phyloP scores from a whole-genome alignment of 2,113 vertebrate species.

The Cichladusa arquata region DNA sequence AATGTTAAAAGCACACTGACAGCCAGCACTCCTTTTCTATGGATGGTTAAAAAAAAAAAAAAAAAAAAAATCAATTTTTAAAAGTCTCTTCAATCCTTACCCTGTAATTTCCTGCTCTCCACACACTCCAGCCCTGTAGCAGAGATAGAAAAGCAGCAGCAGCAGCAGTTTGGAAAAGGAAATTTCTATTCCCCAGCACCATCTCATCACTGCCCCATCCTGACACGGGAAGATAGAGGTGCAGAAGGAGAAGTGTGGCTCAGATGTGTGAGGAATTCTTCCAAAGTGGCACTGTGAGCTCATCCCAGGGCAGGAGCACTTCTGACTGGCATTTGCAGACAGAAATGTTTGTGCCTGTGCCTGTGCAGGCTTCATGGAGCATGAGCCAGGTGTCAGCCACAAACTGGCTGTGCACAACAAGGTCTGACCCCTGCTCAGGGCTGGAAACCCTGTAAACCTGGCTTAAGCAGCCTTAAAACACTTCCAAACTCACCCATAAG shows the following conservation, averaged over 20 bases:
- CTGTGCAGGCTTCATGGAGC: background rate
- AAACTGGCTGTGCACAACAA: background rate
- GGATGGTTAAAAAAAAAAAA: background rate
- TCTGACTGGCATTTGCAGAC: background rate
- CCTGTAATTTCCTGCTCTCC: background rate
- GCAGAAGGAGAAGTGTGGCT: background rate
- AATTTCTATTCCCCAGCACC: background rate
- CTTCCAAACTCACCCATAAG: background rate
- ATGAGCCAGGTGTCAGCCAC: rapidly evolving
- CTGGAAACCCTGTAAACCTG: too few relatives aligned
- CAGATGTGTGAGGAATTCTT: background rate
- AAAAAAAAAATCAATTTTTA: background rate
- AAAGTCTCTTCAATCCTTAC: background rate
- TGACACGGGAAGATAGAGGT: background rate
- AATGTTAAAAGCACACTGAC: background rate
- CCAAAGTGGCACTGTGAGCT: background rate
- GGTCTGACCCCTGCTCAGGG: background rate
- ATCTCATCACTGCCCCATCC: background rate
- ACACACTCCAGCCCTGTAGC: background rate
- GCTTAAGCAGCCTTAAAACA: background rate
- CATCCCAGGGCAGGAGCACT: background rate
- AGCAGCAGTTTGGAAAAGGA: background rate
- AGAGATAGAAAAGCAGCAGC: background rate
- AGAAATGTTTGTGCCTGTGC: background rate
- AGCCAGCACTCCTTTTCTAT: background rate